Evolutionary conservation across 2,888 invertebrate genomes (phyloP), one percentile per base, ranked within the genome.

Genomic region (Lycophotia porphyrea): DNA sequence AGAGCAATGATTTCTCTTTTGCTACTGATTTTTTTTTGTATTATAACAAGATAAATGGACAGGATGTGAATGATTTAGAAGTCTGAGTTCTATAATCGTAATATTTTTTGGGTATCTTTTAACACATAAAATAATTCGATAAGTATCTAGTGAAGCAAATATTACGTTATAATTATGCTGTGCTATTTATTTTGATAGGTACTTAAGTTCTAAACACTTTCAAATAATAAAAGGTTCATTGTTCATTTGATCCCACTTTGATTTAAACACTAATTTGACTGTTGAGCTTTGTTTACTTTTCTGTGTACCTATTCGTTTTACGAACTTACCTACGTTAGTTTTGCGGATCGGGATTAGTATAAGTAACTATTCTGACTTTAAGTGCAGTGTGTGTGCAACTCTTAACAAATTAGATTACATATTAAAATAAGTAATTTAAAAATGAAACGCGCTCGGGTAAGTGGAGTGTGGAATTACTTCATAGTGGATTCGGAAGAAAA

Each of bases 391-490:
- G 49, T 49, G 7, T 49, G 49, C 49, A 49, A 49, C 21, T 49
- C 24, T 49, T 49, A 49, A 21, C 49, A 49, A 49, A 49, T 49
- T 49, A 49, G 49, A 49, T 21, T 49, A 49, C 49, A 49, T 49
- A 49, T 49, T 49, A 52, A 52, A 52, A 52, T n/a, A 52, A n/a
- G n/a, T n/a, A 52, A 52, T 52, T 52, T 61, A 61, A 61, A 61
- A 36, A 61, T 61, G 61, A 61, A 61, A 24, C 61, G 36, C 36
- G 61, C 61, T 61, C 61, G 61, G 24, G 34, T 61, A 61, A 61
- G 61, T 61, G 61, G 13, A 61, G 61, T 61, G 24, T 61, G 61
- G 61, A 34, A 61, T 61, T 61, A 61, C 13, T 61, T 36, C 36
- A 36, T 13, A 34, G 61, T 61, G 9, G 61, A 61, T 61, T 61